A percentile compares a stretch with the other conserved stretches of the same genome.
Conservation (phyloP, 2,888 invertebrate genomes). For the Mystacides longicornis region DNA sequence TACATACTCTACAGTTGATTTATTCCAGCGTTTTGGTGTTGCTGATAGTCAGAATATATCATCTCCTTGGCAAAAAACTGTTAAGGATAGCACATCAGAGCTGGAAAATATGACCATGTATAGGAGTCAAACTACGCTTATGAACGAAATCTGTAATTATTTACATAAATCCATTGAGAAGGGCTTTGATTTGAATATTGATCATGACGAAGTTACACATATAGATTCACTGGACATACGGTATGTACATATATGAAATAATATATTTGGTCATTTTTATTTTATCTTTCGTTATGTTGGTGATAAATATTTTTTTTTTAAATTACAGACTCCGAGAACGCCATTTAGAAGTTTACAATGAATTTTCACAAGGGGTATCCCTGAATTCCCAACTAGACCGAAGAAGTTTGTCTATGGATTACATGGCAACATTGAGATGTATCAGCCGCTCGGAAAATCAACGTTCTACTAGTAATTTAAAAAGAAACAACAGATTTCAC, state of each 20-base stretch:
- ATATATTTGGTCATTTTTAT: no score
- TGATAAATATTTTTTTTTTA: no score
- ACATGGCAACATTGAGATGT: constrained; percentile 58
- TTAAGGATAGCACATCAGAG: constrained; percentile 20
- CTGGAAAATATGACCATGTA: constrained; percentile 15
- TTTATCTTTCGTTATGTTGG: no score
- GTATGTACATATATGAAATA: no score
- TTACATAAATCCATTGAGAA: not conserved
- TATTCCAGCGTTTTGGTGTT: constrained; percentile 24
- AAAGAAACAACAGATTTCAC: constrained; percentile 68
- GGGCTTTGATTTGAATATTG: constrained; percentile 27
- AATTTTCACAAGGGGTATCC: constrained; percentile 47
- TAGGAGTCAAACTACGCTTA: constrained; percentile 4
- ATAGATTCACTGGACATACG: constrained; percentile 32
- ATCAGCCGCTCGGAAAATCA: constrained; percentile 63
- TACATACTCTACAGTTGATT: constrained; percentile 29
- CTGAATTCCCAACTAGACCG: constrained; percentile 45
- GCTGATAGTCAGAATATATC: not conserved
- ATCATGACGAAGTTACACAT: constrained; percentile 30
- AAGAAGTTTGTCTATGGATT: constrained; percentile 55
- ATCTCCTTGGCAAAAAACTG: constrained; percentile 12
- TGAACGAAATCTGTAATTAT: constrained; percentile 9
- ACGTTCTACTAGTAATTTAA: constrained; percentile 50
- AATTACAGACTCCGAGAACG: constrained; percentile 45
- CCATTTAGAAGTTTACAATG: constrained; percentile 31